These are phyloP conservation scores for Pteropus alecto DNA, from an alignment of 2,113 vertebrate species.

Conservation along the genomic window DNA sequence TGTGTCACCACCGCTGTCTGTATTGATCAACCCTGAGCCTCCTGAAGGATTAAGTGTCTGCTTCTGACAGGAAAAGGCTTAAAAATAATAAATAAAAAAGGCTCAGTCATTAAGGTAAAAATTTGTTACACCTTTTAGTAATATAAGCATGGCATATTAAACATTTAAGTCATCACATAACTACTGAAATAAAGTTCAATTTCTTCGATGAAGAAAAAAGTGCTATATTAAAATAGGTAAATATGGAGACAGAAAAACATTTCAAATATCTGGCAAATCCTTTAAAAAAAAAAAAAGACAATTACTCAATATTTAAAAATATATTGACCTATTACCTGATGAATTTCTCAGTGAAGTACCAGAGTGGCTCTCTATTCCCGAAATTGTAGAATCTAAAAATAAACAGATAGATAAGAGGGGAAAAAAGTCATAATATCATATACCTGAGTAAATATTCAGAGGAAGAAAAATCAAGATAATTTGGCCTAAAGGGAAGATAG, in stretches of 20 bases:
- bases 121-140: not conserved
- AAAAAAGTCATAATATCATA: not conserved
- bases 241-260: not conserved
- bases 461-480: not conserved
- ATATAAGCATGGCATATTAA: not conserved
- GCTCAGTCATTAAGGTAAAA: not conserved
- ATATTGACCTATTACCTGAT: constrained; percentile 73
- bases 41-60: constrained; percentile 80
- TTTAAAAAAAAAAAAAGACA: not conserved
- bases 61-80: constrained; percentile 69
- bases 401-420: constrained; percentile 22
- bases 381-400: constrained; percentile 48
- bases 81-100: constrained; percentile 52
- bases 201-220: constrained; percentile 24
- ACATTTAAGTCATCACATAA: not conserved
- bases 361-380: constrained; percentile 46
- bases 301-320: not conserved
- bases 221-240: not conserved
- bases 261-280: not conserved
- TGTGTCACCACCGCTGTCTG: not conserved
- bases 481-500: not conserved
- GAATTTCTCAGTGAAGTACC: constrained; percentile 15
- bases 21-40: constrained; percentile 79
- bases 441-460: not conserved
- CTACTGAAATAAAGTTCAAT: constrained; percentile 19